These are phyloP conservation scores for Urocyon cinereoargenteus DNA, from an alignment of 2,797 vertebrate species.

Conservation along the genomic window DNA sequence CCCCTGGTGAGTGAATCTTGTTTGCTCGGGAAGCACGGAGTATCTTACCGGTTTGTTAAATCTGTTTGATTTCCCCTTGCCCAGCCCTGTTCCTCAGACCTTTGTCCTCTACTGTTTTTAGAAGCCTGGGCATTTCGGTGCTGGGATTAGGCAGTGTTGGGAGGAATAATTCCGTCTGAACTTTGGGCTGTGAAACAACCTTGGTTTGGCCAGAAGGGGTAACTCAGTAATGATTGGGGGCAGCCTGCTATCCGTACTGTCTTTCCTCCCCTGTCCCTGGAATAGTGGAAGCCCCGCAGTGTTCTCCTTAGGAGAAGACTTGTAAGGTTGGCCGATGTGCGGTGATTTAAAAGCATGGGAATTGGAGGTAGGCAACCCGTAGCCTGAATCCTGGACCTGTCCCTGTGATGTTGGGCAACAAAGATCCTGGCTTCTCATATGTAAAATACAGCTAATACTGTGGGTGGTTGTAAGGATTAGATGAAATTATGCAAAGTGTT, in stretches of 20 bases:
- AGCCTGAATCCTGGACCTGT: conserved; percentile 8
- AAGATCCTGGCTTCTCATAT: conserved; percentile 19
- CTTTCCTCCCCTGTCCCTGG: not conserved
- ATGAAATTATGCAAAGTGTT: not conserved
- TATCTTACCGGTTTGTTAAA: conserved; percentile 42
- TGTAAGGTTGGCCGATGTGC: not conserved
- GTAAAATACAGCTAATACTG: not conserved
- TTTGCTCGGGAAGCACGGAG: conserved; percentile 43
- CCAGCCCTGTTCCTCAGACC: conserved; percentile 10
- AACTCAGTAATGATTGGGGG: not conserved
- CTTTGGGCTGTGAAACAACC: conserved; percentile 1
- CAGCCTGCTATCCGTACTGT: not conserved
- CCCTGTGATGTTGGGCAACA: conserved; percentile 18
- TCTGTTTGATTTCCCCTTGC: conserved; percentile 30
- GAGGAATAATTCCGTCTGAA: conserved; percentile 43
- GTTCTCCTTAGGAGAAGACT: not conserved
- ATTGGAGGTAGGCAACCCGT: not conserved
- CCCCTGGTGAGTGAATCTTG: conserved; percentile 18
- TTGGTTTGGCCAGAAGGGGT: conserved; percentile 4
- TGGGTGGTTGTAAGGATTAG: conserved; percentile 31
- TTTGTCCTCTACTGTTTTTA: conserved; percentile 56
- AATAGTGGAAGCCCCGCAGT: not conserved
- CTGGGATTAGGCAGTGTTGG: not conserved
- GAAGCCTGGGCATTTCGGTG: conserved; percentile 4
- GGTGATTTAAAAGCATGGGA: conserved; percentile 20